Percentiles rank a stretch among this genome's conserved stretches.
Evolutionary conservation across 2,113 vertebrate genomes (phyloP).

Genomic region (Cichladusa arquata): DNA sequence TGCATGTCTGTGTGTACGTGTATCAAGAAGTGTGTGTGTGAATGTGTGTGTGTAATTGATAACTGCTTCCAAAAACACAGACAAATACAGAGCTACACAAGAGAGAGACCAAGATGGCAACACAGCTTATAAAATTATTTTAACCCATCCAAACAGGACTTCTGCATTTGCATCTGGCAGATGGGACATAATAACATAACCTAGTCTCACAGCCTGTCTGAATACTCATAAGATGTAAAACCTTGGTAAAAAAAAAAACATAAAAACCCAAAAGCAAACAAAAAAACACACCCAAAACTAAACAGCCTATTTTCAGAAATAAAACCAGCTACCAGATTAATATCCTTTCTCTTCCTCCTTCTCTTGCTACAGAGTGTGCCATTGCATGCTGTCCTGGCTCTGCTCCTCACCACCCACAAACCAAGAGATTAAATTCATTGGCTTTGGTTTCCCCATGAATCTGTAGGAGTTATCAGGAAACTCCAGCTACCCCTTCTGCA

Average conservation of each 20-base stretch:
- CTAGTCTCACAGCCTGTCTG: background rate
- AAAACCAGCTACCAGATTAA: background rate
- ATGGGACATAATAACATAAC: background rate
- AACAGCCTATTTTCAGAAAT: background rate
- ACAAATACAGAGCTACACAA: background rate
- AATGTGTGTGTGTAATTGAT: background rate
- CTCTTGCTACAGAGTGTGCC: background rate
- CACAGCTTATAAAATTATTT: background rate
- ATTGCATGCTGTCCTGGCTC: background rate
- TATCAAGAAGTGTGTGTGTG: background rate
- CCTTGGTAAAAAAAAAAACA: background rate
- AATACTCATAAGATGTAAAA: background rate
- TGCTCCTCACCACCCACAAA: constrained; percentile 10
- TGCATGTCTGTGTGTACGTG: too few species aligned
- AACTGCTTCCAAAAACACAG: background rate
- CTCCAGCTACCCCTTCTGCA: background rate
- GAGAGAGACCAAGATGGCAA: background rate
- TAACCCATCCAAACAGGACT: background rate
- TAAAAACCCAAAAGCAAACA: background rate
- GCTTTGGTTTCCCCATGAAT: constrained; percentile 5
- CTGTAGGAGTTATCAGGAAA: constrained; percentile 27
- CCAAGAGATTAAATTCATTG: constrained; percentile 25
- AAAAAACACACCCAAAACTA: background rate
- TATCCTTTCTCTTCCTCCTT: background rate
- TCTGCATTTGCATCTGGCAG: background rate